Evolutionary conservation across 2,113 vertebrate species (phyloP).

Genomic region (Motacilla alba): DNA sequence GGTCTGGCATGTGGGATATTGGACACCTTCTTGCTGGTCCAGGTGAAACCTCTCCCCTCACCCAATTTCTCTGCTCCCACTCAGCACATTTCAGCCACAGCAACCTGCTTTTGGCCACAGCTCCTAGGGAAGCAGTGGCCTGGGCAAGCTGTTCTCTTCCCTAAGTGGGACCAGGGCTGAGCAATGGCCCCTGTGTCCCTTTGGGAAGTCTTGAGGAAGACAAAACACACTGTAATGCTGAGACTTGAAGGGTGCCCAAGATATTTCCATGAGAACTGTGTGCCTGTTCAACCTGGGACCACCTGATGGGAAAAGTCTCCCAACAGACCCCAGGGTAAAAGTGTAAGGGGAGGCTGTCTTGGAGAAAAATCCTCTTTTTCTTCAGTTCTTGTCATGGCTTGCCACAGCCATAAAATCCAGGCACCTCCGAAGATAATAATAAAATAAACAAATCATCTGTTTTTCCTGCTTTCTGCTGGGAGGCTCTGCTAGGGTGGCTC

Average conservation of each 20-base stretch:
- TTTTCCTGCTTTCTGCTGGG: neutral
- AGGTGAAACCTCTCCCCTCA: neutral
- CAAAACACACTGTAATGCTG: neutral
- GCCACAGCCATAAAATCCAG: neutral
- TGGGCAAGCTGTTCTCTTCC: neutral
- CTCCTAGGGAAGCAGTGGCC: neutral
- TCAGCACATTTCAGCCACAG: neutral
- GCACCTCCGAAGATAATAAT: neutral
- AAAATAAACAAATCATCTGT: neutral
- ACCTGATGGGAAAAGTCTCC: neutral
- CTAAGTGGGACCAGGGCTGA: neutral
- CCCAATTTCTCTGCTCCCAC: neutral
- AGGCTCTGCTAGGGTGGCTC: neutral
- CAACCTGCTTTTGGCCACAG: neutral
- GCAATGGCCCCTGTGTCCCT: neutral
- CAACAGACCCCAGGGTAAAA: neutral
- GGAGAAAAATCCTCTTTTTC: neutral
- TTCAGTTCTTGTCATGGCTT: neutral
- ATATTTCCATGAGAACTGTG: neutral
- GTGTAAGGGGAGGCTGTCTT: neutral
- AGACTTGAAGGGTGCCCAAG: neutral
- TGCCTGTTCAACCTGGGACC: accelerated
- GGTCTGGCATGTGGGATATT: neutral
- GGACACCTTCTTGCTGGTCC: neutral
- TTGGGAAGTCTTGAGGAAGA: neutral